Evolutionary conservation across 1,140 invertebrate genomes (phyloP).

Genomic region (Cyclargus thomasi): DNA sequence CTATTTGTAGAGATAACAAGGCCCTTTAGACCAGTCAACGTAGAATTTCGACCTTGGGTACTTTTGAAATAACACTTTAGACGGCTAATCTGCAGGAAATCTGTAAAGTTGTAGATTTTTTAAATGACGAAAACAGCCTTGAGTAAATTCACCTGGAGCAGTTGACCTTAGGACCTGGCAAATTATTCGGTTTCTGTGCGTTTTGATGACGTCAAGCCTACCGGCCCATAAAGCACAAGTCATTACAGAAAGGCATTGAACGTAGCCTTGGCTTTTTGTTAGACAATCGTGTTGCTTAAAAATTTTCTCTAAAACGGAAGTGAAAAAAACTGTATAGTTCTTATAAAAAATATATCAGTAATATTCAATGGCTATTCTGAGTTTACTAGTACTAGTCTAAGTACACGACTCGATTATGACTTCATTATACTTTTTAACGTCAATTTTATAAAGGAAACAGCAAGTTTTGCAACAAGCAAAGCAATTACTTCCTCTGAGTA

Average conservation of each 20-base stretch:
- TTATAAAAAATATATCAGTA: neutral
- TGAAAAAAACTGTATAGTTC: too few relatives aligned
- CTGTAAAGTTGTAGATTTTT: neutral
- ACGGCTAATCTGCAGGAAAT: neutral
- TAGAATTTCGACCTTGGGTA: neutral
- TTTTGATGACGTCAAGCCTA: neutral
- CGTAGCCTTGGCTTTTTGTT: neutral
- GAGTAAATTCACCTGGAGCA: neutral
- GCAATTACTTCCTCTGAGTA: too few relatives aligned
- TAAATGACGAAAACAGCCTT: neutral
- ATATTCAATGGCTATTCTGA: too few relatives aligned
- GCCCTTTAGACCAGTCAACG: constrained; percentile 16
- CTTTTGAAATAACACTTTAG: neutral
- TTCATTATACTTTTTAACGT: too few relatives aligned
- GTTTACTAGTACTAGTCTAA: too few relatives aligned
- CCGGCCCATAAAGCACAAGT: neutral
- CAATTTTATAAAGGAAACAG: too few relatives aligned
- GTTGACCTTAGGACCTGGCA: neutral
- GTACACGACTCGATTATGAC: too few relatives aligned
- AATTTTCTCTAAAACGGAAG: neutral
- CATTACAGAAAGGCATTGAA: neutral
- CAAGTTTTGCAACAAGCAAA: too few relatives aligned
- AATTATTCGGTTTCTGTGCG: neutral
- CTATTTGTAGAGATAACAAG: constrained; percentile 21
- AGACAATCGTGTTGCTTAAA: neutral